Percentiles rank a stretch among this genome's conserved stretches.
Conservation (phyloP, 1,140 invertebrate genomes). For the Scaptomyza montana region DNA sequence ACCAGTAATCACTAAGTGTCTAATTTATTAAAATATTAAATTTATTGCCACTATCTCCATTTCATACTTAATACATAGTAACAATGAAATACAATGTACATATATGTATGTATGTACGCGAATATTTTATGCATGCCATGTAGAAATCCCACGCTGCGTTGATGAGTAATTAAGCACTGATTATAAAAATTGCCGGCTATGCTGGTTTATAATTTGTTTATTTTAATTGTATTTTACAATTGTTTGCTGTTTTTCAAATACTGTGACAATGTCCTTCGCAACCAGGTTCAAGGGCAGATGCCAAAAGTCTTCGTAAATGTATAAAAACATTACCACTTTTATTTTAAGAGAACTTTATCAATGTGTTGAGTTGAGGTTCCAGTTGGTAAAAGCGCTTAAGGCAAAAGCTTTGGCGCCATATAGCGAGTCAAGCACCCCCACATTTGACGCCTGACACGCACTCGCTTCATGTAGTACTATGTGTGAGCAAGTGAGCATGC, state of each 20-base stretch:
- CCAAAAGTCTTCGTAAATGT: slow-evolving; percentile 21
- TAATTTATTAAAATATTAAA: slow-evolving; percentile 46
- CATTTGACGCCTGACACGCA: slow-evolving; percentile 37
- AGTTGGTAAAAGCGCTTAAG: slow-evolving; percentile 35
- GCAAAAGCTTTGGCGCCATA: slow-evolving; percentile 28
- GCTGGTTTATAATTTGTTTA: not conserved
- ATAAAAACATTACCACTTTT: slow-evolving; percentile 57
- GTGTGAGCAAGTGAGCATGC: slow-evolving; percentile 42
- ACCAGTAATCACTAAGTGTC: slow-evolving; percentile 54
- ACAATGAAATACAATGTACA: not conserved
- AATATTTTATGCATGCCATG: not conserved
- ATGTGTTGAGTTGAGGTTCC: slow-evolving; percentile 25
- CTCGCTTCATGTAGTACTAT: slow-evolving; percentile 44
- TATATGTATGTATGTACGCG: not conserved
- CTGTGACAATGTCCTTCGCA: slow-evolving; percentile 56
- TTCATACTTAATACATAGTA: not conserved
- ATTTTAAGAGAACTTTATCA: slow-evolving; percentile 35
- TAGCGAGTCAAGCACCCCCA: slow-evolving; percentile 50
- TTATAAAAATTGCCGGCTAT: slow-evolving; percentile 11
- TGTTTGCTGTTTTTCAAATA: slow-evolving; percentile 2
- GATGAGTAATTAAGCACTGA: slow-evolving; percentile 24
- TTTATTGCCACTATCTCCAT: slow-evolving; percentile 19
- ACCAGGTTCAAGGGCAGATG: slow-evolving; percentile 72
- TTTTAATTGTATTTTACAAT: not conserved
- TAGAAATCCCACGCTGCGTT: slow-evolving; percentile 2